phyloP scores from a whole-genome alignment of 2,113 vertebrate species.

The Eleginops maclovinus region DNA sequence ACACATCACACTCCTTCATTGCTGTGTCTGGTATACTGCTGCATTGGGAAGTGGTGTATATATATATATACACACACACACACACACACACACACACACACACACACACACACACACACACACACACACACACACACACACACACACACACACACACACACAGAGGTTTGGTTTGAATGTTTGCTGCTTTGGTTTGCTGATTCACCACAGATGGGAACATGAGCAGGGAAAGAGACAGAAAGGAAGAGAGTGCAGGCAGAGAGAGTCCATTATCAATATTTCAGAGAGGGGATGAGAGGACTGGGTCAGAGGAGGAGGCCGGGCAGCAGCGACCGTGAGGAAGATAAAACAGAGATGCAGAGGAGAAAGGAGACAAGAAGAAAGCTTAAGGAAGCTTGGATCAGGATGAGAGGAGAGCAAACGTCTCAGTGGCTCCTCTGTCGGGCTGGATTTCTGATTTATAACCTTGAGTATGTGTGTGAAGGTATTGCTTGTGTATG shows the following conservation, averaged over 20 bases:
- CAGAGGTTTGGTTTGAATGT: conserved; percentile 8
- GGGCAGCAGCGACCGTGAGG: conserved; percentile 34
- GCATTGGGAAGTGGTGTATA: conserved; percentile 39
- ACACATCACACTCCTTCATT: conserved; percentile 30
- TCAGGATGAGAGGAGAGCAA: conserved; percentile 15
- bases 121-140: conserved; percentile 17
- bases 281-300: conserved; percentile 67
- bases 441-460: conserved; percentile 21
- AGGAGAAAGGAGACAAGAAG: conserved; percentile 30
- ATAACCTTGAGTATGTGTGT: conserved; percentile 33
- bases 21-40: conserved; percentile 46
- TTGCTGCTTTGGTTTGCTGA: conserved; percentile 46
- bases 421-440: conserved; percentile 27
- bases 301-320: conserved; percentile 76
- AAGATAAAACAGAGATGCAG: conserved; percentile 9
- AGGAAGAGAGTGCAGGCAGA: conserved; percentile 6
- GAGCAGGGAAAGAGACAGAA: conserved; percentile 37
- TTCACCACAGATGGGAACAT: conserved; percentile 50
- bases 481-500: background rate
- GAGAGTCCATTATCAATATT: conserved; percentile 74
- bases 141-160: conserved; percentile 16
- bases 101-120: conserved; percentile 19
- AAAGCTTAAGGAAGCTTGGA: conserved; percentile 12
- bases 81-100: conserved; percentile 23
- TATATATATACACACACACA: conserved; percentile 10